These are phyloP conservation scores for Channa striata DNA, from an alignment of 2,797 vertebrate genomes.

Conservation along the genomic window DNA sequence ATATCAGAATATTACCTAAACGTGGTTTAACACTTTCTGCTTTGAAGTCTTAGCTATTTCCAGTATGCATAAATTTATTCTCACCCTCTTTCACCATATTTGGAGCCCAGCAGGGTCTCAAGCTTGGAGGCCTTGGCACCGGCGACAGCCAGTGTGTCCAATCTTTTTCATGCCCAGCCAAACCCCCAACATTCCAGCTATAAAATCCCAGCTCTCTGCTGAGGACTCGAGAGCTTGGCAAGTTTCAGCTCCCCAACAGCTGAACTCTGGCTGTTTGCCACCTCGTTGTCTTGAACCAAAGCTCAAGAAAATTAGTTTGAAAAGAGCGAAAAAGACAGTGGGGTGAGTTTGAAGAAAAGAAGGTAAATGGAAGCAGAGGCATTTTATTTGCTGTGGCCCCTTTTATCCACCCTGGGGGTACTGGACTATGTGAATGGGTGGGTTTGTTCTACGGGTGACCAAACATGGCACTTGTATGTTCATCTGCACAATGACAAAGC, in stretches of 20 bases:
- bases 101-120: slow-evolving; percentile 59
- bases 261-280: slow-evolving; percentile 58
- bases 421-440: slow-evolving; percentile 58
- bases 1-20: slow-evolving; percentile 11
- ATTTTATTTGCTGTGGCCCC: slow-evolving; percentile 60
- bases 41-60: slow-evolving; percentile 24
- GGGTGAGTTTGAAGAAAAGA: slow-evolving; percentile 32
- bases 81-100: slow-evolving; percentile 60
- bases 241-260: slow-evolving; percentile 61
- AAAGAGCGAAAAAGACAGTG: slow-evolving; percentile 42
- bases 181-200: slow-evolving; percentile 69
- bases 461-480: slow-evolving; percentile 73
- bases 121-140: slow-evolving; percentile 69
- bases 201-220: slow-evolving; percentile 75
- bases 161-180: slow-evolving; percentile 79
- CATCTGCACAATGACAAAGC: slow-evolving; percentile 66
- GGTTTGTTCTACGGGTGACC: slow-evolving; percentile 74
- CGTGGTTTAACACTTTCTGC: slow-evolving; percentile 1
- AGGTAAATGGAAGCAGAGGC: slow-evolving; percentile 47
- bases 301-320: slow-evolving; percentile 59
- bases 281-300: slow-evolving; percentile 55
- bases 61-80: slow-evolving; percentile 36
- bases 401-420: slow-evolving; percentile 59
- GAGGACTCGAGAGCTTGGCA: slow-evolving; percentile 73
- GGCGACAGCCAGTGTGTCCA: slow-evolving; percentile 61